Evolutionary conservation across 1,140 invertebrate genomes (phyloP), one percentile per base, ranked within the genome.

Genomic region (Papilio machaon): DNA sequence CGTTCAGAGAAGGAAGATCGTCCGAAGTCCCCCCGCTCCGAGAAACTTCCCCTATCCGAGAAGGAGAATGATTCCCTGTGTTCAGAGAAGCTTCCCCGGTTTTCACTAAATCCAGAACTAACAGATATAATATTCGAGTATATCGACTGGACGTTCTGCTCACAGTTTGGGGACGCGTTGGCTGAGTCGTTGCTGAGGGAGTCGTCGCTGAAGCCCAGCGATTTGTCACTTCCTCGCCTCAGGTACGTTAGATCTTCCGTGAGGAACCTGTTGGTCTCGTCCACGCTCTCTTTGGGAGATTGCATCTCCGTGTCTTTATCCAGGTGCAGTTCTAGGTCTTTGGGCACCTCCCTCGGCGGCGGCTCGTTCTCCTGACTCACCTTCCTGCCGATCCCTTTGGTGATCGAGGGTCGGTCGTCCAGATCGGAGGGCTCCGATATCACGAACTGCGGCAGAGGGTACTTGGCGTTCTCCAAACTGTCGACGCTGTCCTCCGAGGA

Each of bases 361-460:
- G 80, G 81, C 80, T 95, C 95, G n/a, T 93, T 95, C 81, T 96
- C 96, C 58, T 96, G 93, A 80, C 96, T 96, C 9, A 95, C 95
- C 85, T 96, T 96, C 23, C 96, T 89, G 19, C 97, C 97, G 73
- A 97, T 98, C 2, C 97, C 97, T 78, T 96, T 95, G 15, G 97
- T 98, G 82, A 97, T 98, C 17, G 97, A 98, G 23, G 97, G 97
- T 92, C 96, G 95, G 87, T 97, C 96, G 90, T 97, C 97, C 85
- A 96, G 96, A 90, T 97, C 97, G 73, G 96, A 96, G 19, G 97
- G 97, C 88, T 97, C 96, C 2, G 96, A 96, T 83, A 97, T 97
- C 15, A 97, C 95, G 80, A 97, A 96, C 85, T 96, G 96, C 81
- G 96, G 96, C 82, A 96, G 85, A 5, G 90, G 88, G 74, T 95